Evolutionary conservation across 2,797 vertebrate genomes (phyloP), one percentile per base, ranked within the genome.

Genomic region (Microhierax caerulescens): DNA sequence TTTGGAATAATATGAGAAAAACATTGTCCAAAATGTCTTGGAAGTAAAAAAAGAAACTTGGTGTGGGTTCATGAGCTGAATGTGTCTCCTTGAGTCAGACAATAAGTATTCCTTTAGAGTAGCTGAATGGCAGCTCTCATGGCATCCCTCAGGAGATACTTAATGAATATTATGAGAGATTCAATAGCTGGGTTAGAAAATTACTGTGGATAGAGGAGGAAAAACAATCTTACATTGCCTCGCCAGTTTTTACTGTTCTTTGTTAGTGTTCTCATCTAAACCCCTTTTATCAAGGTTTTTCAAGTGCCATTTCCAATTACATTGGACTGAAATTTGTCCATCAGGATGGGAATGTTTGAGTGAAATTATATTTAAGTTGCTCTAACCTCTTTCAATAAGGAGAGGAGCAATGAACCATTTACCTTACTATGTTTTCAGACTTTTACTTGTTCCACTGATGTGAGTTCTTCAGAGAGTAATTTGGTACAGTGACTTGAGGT

Each of bases 281-380:
- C 25, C 43, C 28, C 41, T 37, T 85, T 86, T 65, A 90, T 80
- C 78, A 83, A 64, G 87, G 48, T 47, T 81, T 97, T 90, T 84
- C 76, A 90, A n/a, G 78, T 72, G 23, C 70, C 39, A 37, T 94
- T 96, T 87, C 59, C 68, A 78, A 93, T 92, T 64, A 73, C 43
- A 68, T 34, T 80, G 57, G 15, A 68, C 41, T 74, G 50, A 95
- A 96, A 85, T 77, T 73, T 81, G 50, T 79, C 83, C 72, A 50
- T 79, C 65, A 74, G 23, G 64, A 65, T 81, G 67, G 24, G n/a
- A 91, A 78, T 47, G 34, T 91, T 88, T 65, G 79, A 84, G 48
- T 24, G 41, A 87, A 78, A 41, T 92, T 94, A 64, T 96, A 4
- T 94, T 95, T 88, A 95, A 91, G 68, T 93, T 88, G 3, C 39